Percentiles rank a stretch among this genome's conserved stretches.
These are phyloP conservation scores for Dendropsophus ebraccatus DNA, from an alignment of 2,113 vertebrate genomes.

Conservation along the genomic window DNA sequence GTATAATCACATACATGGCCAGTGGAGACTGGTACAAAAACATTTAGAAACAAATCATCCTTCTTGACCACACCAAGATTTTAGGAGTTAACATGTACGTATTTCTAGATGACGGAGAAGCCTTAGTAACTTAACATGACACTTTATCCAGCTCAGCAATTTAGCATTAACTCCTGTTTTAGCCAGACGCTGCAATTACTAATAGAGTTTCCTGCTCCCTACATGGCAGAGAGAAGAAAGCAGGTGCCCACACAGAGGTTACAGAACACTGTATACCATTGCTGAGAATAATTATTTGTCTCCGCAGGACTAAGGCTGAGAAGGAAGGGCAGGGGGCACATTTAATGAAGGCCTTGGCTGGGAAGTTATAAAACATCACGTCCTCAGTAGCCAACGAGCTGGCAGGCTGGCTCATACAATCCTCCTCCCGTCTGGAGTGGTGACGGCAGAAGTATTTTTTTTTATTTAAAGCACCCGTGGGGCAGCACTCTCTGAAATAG, in stretches of 20 bases:
- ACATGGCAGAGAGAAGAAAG: conserved; percentile 46
- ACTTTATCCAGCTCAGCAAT: neutral
- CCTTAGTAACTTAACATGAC: neutral
- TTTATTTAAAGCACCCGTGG: conserved; percentile 50
- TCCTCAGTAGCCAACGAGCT: conserved; percentile 14
- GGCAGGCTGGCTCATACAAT: conserved; percentile 21
- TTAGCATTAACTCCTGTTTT: conserved; percentile 15
- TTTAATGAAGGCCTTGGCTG: conserved; percentile 55
- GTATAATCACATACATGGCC: neutral
- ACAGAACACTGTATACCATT: conserved; percentile 38
- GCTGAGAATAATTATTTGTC: conserved; percentile 56
- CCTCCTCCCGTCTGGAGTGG: conserved; percentile 26
- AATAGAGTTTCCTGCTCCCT: conserved; percentile 25
- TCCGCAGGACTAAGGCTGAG: conserved; percentile 45
- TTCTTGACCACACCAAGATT: neutral
- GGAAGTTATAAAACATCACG: conserved; percentile 44
- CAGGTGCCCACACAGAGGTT: conserved; percentile 44
- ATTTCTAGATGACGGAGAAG: conserved; percentile 1
- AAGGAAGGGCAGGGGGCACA: conserved; percentile 57
- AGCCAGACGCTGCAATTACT: conserved; percentile 41
- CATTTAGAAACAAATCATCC: too few relatives aligned
- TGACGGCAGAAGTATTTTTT: conserved; percentile 47
- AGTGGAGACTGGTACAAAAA: too few relatives aligned
- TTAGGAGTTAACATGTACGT: neutral
- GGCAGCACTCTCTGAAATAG: conserved; percentile 53